phyloP scores from a whole-genome alignment of 2,888 invertebrate genomes.

The Omphaloscelis lunosa region DNA sequence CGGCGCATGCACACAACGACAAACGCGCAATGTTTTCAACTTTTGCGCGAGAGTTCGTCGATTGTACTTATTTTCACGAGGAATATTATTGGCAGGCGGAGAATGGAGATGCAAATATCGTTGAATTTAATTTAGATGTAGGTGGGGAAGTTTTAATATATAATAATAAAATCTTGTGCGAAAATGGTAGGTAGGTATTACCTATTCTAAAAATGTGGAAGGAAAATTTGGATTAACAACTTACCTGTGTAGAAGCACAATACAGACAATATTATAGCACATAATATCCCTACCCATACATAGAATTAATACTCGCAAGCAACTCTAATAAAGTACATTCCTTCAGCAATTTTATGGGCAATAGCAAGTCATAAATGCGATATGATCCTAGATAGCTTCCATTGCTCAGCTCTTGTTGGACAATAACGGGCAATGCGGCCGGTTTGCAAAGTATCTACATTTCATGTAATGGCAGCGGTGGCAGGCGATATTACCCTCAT shows the following conservation, averaged over 20 bases:
- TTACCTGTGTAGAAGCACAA: neutral
- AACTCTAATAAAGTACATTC: slow-evolving; percentile 52
- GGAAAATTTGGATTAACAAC: neutral
- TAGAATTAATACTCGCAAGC: neutral
- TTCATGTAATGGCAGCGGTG: slow-evolving; percentile 2
- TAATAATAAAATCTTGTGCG: no score
- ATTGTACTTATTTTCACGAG: neutral
- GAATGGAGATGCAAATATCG: neutral
- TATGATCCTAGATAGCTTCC: slow-evolving; percentile 47
- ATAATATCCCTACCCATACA: neutral
- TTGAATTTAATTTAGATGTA: slow-evolving; percentile 3
- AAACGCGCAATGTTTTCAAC: neutral
- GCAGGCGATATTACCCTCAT: slow-evolving; percentile 13
- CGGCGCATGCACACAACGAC: neutral
- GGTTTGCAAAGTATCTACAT: slow-evolving; percentile 5
- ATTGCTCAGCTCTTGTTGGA: slow-evolving; percentile 30
- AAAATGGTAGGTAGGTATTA: neutral
- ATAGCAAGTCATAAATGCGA: slow-evolving; percentile 49
- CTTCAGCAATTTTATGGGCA: slow-evolving; percentile 33
- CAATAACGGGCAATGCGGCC: slow-evolving; percentile 18
- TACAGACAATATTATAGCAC: neutral
- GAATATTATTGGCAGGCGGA: neutral
- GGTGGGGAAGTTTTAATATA: no score
- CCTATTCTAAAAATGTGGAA: neutral
- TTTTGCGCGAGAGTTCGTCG: neutral